phyloP scores from a whole-genome alignment of 2,888 invertebrate genomes.

The Phaedon cochleariae region DNA sequence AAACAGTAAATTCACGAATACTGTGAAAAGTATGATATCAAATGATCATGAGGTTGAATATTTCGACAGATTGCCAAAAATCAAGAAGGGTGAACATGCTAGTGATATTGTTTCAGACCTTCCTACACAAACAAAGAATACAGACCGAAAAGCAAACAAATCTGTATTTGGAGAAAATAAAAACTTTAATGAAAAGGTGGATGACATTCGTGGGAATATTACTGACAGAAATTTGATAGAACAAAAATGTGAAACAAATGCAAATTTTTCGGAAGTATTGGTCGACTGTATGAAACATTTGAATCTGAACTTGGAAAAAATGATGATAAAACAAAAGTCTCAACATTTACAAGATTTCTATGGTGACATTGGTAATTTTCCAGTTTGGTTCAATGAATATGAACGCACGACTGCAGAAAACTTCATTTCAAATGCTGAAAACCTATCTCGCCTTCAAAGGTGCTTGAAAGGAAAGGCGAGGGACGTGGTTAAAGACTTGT shows the following conservation, averaged over 20 bases:
- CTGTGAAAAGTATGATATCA: no score
- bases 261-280: no score
- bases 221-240: neutral
- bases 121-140: no score
- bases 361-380: constrained; percentile 1
- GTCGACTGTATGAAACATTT: constrained; percentile 8
- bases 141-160: no score
- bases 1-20: no score
- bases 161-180: no score
- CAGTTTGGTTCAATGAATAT: constrained; percentile 14
- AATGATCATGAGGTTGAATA: no score
- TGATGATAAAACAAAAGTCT: constrained; percentile 6
- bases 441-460: constrained; percentile 5
- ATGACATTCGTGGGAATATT: neutral
- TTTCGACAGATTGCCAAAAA: no score
- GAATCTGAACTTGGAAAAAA: constrained; percentile 7
- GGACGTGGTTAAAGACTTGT: neutral
- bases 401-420: neutral
- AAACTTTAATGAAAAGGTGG: neutral
- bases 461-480: constrained; percentile 7
- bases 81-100: no score
- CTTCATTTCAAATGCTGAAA: neutral
- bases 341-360: neutral
- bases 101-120: no score
- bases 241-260: no score